A percentile compares a stretch with the other conserved stretches of the same genome.
phyloP scores from a whole-genome alignment of 2,888 invertebrate species.

The Apantesis nais region DNA sequence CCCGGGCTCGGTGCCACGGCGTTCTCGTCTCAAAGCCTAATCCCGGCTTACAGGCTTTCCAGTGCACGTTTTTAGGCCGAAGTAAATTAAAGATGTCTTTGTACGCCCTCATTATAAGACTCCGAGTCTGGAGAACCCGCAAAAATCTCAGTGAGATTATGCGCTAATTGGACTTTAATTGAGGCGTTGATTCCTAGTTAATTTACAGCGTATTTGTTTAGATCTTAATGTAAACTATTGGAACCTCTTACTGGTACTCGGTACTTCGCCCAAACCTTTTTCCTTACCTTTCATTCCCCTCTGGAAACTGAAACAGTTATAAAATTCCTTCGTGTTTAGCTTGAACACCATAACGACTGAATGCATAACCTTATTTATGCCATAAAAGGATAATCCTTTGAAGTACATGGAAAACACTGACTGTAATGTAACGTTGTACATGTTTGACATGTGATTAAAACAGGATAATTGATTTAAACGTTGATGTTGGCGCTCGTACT shows the following conservation, averaged over 20 bases:
- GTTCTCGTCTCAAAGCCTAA: constrained; percentile 31
- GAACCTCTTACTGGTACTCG: no score
- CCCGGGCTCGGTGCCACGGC: constrained; percentile 7
- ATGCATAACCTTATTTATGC: not conserved
- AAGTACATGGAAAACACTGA: not conserved
- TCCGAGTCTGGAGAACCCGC: constrained; percentile 1
- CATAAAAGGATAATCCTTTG: not conserved
- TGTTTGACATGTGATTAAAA: not conserved
- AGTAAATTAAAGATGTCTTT: constrained; percentile 43
- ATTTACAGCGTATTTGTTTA: no score
- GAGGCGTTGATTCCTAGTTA: not conserved
- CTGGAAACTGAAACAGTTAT: not conserved
- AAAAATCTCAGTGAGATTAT: not conserved
- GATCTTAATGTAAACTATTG: no score
- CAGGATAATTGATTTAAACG: not conserved
- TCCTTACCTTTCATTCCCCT: not conserved
- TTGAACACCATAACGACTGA: not conserved
- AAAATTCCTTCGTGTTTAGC: not conserved
- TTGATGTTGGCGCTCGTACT: not conserved
- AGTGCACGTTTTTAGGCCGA: constrained; percentile 30
- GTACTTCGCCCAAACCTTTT: no score
- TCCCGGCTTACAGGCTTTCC: constrained; percentile 37
- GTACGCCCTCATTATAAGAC: constrained; percentile 7
- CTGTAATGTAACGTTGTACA: not conserved
- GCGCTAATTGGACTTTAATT: not conserved